Base-by-base conservation (phyloP, 2,888 invertebrate species). In the Oscheius sp. region DNA sequence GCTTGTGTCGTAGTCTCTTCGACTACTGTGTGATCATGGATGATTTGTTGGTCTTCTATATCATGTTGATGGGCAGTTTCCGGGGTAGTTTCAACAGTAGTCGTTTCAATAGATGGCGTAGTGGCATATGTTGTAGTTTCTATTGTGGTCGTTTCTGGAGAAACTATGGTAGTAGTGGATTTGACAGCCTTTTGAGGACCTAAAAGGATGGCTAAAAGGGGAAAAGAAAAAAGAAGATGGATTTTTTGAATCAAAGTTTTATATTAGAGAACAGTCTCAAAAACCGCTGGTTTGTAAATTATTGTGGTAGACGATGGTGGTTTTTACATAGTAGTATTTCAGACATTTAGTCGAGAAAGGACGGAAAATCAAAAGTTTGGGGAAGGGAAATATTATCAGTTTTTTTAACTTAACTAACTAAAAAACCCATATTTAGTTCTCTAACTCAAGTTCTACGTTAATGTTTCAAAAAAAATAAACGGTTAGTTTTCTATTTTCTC, bases 1-100 rank as follows among this genome's bases (percentile, higher is more conserved):
- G 41, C 28, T 6, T 17, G 17, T 8, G 44, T 24, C 28, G 49
- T 62, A 2, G 47, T 47, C 20, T 47, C 47, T 2, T 5, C 26
- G 5, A 33, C 47, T 4, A 61, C 62, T 12, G 62, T 62, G 30
- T 62, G 62, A 36, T 62, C 62, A 24, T 62, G 62, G 20, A 62
- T 62, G 5, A 49, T 26, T 3, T 22, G 30, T 24, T 59, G 59
- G 6, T 59, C 59, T 44, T 41, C 59, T 14, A 24, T 30, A 20
- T 59, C 59, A 9, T 56, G 22, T 33, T 56, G 33, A 14, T 41
- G 41, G 17, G 59, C 24, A 6, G 28, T 8, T 44, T 59, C 59
- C n/a, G 47, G 36, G 9, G 33, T 57, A 26, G 61, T 44, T 8
- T 24, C 50, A 3, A 8, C 68, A 8, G 41, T 33, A 8, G 17